Evolutionary conservation across 2,888 invertebrate species (phyloP), one percentile per base, ranked within the genome.

Genomic region (Tinea semifulvella): DNA sequence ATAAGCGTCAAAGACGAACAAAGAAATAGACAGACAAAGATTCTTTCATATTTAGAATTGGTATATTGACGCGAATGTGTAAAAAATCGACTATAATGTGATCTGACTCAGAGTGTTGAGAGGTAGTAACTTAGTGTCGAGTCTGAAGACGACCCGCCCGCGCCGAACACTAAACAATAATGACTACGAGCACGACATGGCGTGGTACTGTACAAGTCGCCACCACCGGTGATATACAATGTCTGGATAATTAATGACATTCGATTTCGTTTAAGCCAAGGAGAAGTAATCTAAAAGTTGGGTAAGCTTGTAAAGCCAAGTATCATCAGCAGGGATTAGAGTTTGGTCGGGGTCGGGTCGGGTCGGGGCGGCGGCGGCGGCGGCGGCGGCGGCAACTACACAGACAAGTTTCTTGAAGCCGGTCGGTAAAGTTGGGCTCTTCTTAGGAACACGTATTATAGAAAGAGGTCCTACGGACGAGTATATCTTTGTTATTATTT

Each of bases 111-210:
- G 72, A 71, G 74, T 70, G 66, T 74, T 72, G 65, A 66, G 65
- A 69, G 72, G 68, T 70, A 70, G 79, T 79, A 80, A 79, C 79
- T 79, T 77, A 75, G 77, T 76, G 69, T 75, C 71, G 70, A 77
- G 75, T 72, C 76, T 79, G 79, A 75, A 74, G 74, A 74, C 75
- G 79, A 79, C 77, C 79, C 79, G 31, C 31, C 31, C 31, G 13
- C 31, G 31, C 31, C 31, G 14, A 14, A 14, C 31, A 31, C 31
- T n/a, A n/a, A n/a, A n/a, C n/a, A n/a, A n/a, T n/a, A n/a, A n/a
- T n/a, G n/a, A n/a, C n/a, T n/a, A n/a, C n/a, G n/a, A n/a, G n/a
- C n/a, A n/a, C n/a, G n/a, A n/a, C n/a, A n/a, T n/a, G n/a, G n/a
- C n/a, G n/a, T n/a, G n/a, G n/a, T n/a, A n/a, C n/a, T n/a, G n/a